A percentile compares a stretch with the other conserved stretches of the same genome.
These are phyloP conservation scores for Xiphydria camelus DNA, from an alignment of 2,888 invertebrate species.

Conservation along the genomic window DNA sequence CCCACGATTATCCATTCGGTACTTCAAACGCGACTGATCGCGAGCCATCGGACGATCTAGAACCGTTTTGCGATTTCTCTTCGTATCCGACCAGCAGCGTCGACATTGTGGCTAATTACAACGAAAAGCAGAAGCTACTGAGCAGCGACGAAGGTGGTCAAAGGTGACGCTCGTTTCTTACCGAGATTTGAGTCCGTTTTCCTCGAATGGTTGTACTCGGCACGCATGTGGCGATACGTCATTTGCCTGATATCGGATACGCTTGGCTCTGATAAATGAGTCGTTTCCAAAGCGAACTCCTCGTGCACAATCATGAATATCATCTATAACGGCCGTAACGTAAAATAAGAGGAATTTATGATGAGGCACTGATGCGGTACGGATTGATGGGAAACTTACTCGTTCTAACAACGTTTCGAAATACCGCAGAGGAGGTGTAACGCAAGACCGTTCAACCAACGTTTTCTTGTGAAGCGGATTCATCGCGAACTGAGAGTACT, in stretches of 20 bases:
- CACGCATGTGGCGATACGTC: too few relatives aligned
- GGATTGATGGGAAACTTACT: conserved; percentile 22
- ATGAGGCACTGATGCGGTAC: not conserved
- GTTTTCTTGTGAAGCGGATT: conserved; percentile 22
- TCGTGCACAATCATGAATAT: conserved; percentile 42
- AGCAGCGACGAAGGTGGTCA: too few relatives aligned
- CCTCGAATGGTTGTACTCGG: too few relatives aligned
- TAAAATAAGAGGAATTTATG: not conserved
- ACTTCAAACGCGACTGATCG: too few relatives aligned
- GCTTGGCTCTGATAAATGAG: conserved; percentile 35
- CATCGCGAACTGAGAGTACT: conserved; percentile 40
- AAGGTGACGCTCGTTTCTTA: too few relatives aligned
- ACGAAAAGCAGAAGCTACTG: too few relatives aligned
- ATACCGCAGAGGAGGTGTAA: conserved; percentile 24
- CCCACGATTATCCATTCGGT: too few relatives aligned
- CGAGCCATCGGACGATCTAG: too few relatives aligned
- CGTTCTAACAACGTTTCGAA: conserved; percentile 34
- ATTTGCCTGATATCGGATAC: conserved; percentile 36
- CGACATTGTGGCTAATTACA: too few relatives aligned
- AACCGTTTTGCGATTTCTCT: too few relatives aligned
- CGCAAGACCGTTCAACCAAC: conserved; percentile 28
- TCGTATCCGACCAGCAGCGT: too few relatives aligned
- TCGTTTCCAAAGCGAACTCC: conserved; percentile 37
- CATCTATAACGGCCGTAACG: conserved; percentile 31
- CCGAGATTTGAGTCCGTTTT: too few relatives aligned